Evolutionary conservation across 2,797 vertebrate species (phyloP).

Genomic region (Caiman crocodilus): DNA sequence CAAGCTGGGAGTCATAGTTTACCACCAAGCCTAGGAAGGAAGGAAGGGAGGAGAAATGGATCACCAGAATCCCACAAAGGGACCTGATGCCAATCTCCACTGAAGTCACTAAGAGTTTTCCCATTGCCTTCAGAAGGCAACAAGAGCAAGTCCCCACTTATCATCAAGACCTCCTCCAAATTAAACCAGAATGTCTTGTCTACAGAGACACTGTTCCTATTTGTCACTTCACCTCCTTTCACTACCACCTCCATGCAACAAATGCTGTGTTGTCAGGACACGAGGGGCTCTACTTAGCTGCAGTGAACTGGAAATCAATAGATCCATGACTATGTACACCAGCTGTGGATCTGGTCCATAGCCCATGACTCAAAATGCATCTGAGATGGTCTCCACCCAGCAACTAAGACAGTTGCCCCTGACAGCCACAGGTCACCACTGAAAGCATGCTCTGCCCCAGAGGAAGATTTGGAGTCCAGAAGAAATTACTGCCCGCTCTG

Average conservation of each 20-base stretch:
- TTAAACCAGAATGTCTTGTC: neutral
- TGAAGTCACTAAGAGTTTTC: neutral
- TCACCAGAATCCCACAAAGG: no score
- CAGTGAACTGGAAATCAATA: neutral
- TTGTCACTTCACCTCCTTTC: neutral
- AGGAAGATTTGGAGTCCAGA: neutral
- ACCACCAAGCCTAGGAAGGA: no score
- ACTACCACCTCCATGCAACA: neutral
- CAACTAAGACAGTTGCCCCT: fast-evolving
- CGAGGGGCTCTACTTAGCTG: neutral
- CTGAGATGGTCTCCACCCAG: conserved; percentile 6
- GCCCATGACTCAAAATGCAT: neutral
- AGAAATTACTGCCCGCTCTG: conserved; percentile 52
- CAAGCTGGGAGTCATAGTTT: no score
- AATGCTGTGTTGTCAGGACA: neutral
- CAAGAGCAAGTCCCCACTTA: neutral
- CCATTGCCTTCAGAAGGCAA: neutral
- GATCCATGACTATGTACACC: neutral
- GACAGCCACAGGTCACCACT: neutral
- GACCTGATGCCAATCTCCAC: neutral
- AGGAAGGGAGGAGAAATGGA: no score
- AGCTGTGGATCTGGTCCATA: neutral
- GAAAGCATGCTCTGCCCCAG: conserved; percentile 13
- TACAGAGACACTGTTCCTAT: neutral
- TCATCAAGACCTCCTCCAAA: neutral